Evolutionary conservation across 2,113 vertebrate species (phyloP).

Genomic region (Acrocephalus kingi): DNA sequence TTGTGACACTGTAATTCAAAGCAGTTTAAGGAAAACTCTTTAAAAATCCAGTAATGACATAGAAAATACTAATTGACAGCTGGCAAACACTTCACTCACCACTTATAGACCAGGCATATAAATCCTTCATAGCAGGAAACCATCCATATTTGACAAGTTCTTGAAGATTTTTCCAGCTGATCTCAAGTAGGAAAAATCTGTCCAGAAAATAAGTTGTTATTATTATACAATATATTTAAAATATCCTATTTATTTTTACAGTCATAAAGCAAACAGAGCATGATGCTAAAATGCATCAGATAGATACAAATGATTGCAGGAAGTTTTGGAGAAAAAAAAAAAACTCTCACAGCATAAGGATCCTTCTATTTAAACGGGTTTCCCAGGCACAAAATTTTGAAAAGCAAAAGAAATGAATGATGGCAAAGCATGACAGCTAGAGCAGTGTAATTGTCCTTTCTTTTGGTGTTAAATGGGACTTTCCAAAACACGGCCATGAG

Average conservation of each 20-base stretch:
- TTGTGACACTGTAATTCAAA: slow-evolving; percentile 1
- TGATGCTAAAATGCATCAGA: neutral
- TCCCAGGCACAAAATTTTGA: neutral
- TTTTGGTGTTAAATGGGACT: neutral
- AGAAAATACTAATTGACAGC: slow-evolving; percentile 34
- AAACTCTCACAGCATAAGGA: neutral
- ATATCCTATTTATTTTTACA: neutral
- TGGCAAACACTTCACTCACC: slow-evolving; percentile 34
- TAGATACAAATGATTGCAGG: neutral
- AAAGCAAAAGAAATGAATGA: neutral
- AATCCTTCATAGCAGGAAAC: neutral
- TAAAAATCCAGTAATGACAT: slow-evolving; percentile 32
- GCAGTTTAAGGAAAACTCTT: slow-evolving; percentile 2
- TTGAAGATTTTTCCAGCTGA: neutral
- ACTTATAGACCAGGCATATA: neutral
- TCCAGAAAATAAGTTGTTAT: neutral
- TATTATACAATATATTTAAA: neutral
- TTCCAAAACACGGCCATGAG: neutral
- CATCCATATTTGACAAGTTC: neutral
- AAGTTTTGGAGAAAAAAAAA: neutral
- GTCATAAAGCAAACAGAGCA: neutral
- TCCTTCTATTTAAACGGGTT: neutral
- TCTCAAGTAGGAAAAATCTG: neutral
- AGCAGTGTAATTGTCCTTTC: neutral
- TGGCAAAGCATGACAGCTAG: neutral